Conservation (phyloP, 2,888 invertebrate species). For the Drosophila yooni region DNA sequence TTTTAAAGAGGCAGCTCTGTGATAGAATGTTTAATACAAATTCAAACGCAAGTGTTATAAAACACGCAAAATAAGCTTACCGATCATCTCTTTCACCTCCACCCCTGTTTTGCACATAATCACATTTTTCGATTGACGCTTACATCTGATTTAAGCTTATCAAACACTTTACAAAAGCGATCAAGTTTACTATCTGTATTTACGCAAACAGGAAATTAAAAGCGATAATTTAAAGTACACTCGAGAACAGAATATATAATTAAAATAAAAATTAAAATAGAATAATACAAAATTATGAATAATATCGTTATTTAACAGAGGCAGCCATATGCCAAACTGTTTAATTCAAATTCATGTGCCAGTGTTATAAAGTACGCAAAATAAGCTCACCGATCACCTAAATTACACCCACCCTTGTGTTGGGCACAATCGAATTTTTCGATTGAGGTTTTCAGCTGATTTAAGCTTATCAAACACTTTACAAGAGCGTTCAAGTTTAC, state of each 20-base stretch:
- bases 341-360: neutral
- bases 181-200: slow-evolving; percentile 18
- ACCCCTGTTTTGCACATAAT: neutral
- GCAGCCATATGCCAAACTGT: neutral
- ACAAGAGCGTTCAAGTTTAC: slow-evolving; percentile 32
- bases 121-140: slow-evolving; percentile 5
- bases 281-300: neutral
- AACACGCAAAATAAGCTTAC: slow-evolving; percentile 4
- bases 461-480: slow-evolving; percentile 54
- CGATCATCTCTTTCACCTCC: neutral
- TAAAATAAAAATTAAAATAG: neutral
- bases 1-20: neutral
- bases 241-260: slow-evolving; percentile 71
- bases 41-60: slow-evolving; percentile 3
- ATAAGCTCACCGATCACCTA: neutral
- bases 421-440: slow-evolving; percentile 4
- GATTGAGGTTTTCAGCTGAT: slow-evolving; percentile 34
- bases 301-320: neutral
- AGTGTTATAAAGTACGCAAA: slow-evolving; percentile 18
- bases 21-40: neutral
- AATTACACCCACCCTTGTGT: neutral
- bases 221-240: slow-evolving; percentile 44
- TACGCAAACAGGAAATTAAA: slow-evolving; percentile 29
- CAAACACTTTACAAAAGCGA: slow-evolving; percentile 57
- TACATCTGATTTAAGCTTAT: slow-evolving; percentile 30